A percentile compares a stretch with the other conserved stretches of the same genome.
These are phyloP conservation scores for Phyllotreta striolata DNA, from an alignment of 2,888 invertebrate genomes.

Conservation along the genomic window DNA sequence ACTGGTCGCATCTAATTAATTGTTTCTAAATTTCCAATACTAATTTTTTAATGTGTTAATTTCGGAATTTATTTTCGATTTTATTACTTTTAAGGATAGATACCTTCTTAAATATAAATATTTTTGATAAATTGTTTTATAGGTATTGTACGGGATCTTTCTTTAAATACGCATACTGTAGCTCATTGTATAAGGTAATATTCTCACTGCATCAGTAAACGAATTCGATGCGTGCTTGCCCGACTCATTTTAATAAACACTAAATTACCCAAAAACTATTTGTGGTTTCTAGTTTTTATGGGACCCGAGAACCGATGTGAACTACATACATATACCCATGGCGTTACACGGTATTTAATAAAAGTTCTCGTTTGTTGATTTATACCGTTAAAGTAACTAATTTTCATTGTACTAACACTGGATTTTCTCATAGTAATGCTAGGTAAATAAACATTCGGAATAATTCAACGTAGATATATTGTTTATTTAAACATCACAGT, in stretches of 20 bases:
- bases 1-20: too few relatives aligned
- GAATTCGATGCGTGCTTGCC: neutral
- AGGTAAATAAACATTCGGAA: conserved; percentile 9
- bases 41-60: too few relatives aligned
- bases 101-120: too few relatives aligned
- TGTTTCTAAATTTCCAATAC: too few relatives aligned
- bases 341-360: neutral
- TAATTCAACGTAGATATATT: conserved; percentile 9
- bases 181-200: too few relatives aligned
- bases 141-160: too few relatives aligned
- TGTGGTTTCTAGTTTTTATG: conserved; percentile 5
- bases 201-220: too few relatives aligned
- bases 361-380: neutral
- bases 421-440: conserved; percentile 9
- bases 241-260: conserved; percentile 12
- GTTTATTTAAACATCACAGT: conserved; percentile 13
- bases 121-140: too few relatives aligned
- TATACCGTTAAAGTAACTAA: conserved; percentile 13
- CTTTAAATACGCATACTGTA: too few relatives aligned
- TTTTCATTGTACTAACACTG: conserved; percentile 7
- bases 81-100: too few relatives aligned
- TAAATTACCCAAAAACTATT: conserved; percentile 15
- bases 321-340: conserved; percentile 1
- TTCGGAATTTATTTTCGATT: too few relatives aligned
- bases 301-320: conserved; percentile 6